Evolutionary conservation across 2,888 invertebrate genomes (phyloP).

Genomic region (Venusia cambrica): DNA sequence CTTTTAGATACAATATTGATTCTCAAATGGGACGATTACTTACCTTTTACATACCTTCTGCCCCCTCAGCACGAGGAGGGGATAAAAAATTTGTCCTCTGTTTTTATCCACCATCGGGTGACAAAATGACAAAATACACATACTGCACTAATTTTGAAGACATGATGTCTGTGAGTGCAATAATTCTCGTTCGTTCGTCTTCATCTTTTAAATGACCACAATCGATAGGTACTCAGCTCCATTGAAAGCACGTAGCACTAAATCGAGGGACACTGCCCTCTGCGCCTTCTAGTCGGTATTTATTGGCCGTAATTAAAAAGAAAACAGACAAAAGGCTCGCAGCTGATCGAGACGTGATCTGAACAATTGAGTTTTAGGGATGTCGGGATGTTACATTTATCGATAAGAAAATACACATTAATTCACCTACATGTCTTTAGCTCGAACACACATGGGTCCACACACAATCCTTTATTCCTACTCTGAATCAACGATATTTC

Average conservation of each 20-base stretch:
- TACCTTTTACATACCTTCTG: too few species aligned
- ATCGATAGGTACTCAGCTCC: slow-evolving; percentile 16
- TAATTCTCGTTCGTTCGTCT: not conserved
- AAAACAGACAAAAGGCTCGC: slow-evolving; percentile 71
- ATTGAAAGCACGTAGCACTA: slow-evolving; percentile 19
- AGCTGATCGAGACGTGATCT: slow-evolving; percentile 67
- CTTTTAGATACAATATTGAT: too few species aligned
- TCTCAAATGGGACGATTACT: too few species aligned
- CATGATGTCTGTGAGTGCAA: too few species aligned
- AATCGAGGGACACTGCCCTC: slow-evolving; percentile 37
- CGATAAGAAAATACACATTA: slow-evolving; percentile 12
- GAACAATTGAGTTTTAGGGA: slow-evolving; percentile 53
- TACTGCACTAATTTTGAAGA: too few species aligned
- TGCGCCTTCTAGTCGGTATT: slow-evolving; percentile 59
- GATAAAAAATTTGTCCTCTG: too few species aligned
- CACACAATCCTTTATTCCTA: too few species aligned
- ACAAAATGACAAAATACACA: too few species aligned
- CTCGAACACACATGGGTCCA: too few species aligned
- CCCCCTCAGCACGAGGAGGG: too few species aligned
- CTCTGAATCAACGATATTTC: too few species aligned
- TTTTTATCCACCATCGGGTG: too few species aligned
- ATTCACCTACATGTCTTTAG: not conserved
- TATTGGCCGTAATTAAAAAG: slow-evolving; percentile 76
- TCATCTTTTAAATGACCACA: slow-evolving; percentile 14
- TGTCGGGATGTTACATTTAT: slow-evolving; percentile 29